A percentile compares a stretch with the other conserved stretches of the same genome.
Evolutionary conservation across 2,888 invertebrate genomes (phyloP).

Genomic region (Deilephila elpenor): DNA sequence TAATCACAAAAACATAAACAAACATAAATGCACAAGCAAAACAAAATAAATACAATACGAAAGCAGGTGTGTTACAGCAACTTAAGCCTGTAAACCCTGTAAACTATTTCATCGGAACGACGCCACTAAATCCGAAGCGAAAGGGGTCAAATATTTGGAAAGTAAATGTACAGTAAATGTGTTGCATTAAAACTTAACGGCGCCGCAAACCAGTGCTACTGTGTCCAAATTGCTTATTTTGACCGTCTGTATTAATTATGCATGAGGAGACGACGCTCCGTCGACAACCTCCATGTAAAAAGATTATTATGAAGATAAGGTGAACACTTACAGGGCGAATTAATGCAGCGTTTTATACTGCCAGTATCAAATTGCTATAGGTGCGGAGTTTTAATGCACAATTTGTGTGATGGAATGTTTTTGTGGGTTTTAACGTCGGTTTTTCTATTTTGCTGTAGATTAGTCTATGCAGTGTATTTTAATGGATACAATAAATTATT

Average conservation of each 20-base stretch:
- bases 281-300: conserved; percentile 61
- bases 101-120: background rate
- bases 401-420: background rate
- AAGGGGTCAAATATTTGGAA: conserved; percentile 12
- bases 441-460: no score
- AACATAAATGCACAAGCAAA: no score
- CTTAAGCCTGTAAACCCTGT: no score
- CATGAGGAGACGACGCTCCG: conserved; percentile 61
- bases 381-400: background rate
- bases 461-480: no score
- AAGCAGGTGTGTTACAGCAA: no score
- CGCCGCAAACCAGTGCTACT: conserved; percentile 73
- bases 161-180: conserved; percentile 45
- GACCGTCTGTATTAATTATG: conserved; percentile 76
- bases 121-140: background rate
- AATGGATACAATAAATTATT: no score
- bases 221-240: conserved; percentile 81
- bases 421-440: background rate
- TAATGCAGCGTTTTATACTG: conserved; percentile 20
- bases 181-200: conserved; percentile 72
- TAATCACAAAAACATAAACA: no score
- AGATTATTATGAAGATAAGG: conserved; percentile 61
- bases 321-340: conserved; percentile 33
- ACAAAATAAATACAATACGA: no score
- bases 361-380: conserved; percentile 2